These are phyloP conservation scores for Anseranas semipalmata DNA, from an alignment of 2,113 vertebrate genomes.

Conservation along the genomic window DNA sequence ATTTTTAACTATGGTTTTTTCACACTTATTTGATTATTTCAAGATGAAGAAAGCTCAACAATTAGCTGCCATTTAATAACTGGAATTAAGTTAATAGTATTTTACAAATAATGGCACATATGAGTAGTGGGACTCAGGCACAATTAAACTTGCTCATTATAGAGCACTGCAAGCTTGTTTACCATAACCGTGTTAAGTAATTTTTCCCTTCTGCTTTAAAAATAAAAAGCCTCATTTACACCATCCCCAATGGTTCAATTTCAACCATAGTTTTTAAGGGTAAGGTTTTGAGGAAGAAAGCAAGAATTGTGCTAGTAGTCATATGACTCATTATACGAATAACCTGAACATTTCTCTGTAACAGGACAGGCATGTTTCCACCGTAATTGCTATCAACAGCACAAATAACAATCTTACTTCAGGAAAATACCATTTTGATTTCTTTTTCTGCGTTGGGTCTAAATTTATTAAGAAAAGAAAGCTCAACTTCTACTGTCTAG, in stretches of 20 bases:
- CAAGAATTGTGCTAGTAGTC: neutral
- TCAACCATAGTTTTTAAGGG: neutral
- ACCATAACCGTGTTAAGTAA: neutral
- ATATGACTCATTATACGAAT: neutral
- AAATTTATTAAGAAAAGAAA: neutral
- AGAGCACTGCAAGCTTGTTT: neutral
- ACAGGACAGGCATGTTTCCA: neutral
- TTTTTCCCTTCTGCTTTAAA: slow-evolving; percentile 15
- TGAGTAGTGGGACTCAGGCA: neutral
- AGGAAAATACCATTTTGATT: neutral
- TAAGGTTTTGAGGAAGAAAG: slow-evolving; percentile 24
- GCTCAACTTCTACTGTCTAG: neutral
- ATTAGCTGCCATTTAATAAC: neutral
- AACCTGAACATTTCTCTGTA: neutral
- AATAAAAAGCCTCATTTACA: slow-evolving; percentile 23
- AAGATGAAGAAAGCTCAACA: neutral
- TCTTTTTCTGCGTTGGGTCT: neutral
- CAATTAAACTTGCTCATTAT: slow-evolving; percentile 1
- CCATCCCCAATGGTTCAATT: neutral
- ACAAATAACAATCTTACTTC: neutral
- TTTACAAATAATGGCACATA: neutral
- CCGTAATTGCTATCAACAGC: neutral
- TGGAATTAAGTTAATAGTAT: neutral
- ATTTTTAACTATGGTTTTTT: neutral
- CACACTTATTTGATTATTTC: neutral